Conservation (phyloP, 2,888 invertebrate species). For the Nezara viridula region DNA sequence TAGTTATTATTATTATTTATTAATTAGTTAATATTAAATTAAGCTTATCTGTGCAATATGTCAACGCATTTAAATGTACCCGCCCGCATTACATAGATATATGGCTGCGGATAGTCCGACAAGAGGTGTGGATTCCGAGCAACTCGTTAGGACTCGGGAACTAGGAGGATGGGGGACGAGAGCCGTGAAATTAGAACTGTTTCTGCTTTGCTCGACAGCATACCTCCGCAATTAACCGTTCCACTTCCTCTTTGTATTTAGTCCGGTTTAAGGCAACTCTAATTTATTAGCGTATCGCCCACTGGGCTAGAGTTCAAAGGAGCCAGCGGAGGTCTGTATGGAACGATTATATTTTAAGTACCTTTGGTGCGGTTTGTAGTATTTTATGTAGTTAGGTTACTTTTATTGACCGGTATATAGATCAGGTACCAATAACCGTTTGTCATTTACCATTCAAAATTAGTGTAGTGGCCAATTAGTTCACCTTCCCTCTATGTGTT, state of each 20-base stretch:
- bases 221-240: background rate
- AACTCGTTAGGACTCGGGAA: background rate
- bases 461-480: too few species aligned
- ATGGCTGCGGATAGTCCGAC: background rate
- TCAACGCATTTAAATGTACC: too few species aligned
- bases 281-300: background rate
- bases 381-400: too few species aligned
- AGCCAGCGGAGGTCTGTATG: background rate
- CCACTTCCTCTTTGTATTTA: background rate
- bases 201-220: background rate
- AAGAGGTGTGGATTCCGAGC: background rate
- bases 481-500: too few species aligned
- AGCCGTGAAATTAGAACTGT: conserved; percentile 6
- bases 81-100: background rate
- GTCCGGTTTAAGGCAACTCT: background rate
- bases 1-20: too few species aligned
- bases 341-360: background rate
- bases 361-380: background rate
- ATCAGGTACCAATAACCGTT: too few species aligned
- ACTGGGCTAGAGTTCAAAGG: background rate
- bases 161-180: background rate
- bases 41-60: too few species aligned
- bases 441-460: too few species aligned
- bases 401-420: too few species aligned
- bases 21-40: too few species aligned